Percentiles rank a stretch among this genome's conserved stretches.
phyloP scores from a whole-genome alignment of 2,888 invertebrate genomes.

The Malthinus flaveolus region DNA sequence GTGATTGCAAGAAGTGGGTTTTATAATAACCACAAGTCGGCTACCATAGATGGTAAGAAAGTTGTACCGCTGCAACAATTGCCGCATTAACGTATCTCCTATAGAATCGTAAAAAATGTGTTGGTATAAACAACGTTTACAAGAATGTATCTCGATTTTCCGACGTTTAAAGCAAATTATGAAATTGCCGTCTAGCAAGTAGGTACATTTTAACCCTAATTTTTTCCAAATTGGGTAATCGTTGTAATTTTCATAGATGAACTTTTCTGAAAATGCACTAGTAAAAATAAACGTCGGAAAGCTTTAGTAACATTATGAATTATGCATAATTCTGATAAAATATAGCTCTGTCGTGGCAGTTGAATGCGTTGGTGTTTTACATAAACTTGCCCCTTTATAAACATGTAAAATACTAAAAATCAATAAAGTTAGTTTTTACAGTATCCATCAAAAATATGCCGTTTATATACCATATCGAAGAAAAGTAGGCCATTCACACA shows the following conservation, averaged over 20 bases:
- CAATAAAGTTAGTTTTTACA: conserved; percentile 8
- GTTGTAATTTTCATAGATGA: conserved; percentile 12
- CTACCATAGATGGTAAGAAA: conserved; percentile 21
- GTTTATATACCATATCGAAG: background rate
- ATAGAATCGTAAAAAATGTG: background rate
- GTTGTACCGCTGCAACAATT: conserved; percentile 9
- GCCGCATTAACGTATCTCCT: conserved; percentile 13
- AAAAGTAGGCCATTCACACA: conserved; percentile 6
- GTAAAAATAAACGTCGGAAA: conserved; percentile 10
- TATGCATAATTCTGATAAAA: conserved; percentile 19
- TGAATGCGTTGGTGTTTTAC: conserved; percentile 22
- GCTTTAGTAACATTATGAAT: conserved; percentile 18
- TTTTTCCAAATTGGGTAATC: background rate
- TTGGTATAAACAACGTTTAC: too few species aligned
- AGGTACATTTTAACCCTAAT: conserved; percentile 13
- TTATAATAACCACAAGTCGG: conserved; percentile 13
- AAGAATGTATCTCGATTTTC: too few species aligned
- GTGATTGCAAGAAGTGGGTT: conserved; percentile 19
- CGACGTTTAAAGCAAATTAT: conserved; percentile 13
- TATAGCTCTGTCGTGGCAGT: conserved; percentile 12
- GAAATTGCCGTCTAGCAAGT: conserved; percentile 5
- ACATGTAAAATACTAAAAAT: conserved; percentile 8
- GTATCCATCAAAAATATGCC: background rate
- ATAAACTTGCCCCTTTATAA: conserved; percentile 16
- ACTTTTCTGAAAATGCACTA: conserved; percentile 5